Evolutionary conservation across 2,113 vertebrate species (phyloP).

Genomic region (Gopherus evgoodei): DNA sequence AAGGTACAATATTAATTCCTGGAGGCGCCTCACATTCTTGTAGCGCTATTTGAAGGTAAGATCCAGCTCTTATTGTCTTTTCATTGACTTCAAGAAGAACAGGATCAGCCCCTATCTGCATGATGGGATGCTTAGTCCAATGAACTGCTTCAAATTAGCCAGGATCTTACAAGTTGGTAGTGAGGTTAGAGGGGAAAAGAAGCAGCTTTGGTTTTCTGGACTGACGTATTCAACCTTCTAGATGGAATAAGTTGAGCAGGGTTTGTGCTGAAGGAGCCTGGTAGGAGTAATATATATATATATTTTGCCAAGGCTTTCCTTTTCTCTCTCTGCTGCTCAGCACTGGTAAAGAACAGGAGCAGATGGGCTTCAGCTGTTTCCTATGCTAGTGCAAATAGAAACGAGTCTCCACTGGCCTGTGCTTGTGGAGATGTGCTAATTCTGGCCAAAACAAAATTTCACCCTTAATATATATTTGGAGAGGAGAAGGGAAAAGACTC

Average conservation of each 20-base stretch:
- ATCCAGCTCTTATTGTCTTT: background rate
- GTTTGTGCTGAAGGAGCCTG: background rate
- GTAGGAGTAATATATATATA: background rate
- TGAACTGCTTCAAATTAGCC: background rate
- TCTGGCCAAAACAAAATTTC: background rate
- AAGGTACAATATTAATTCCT: background rate
- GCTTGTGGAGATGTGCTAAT: background rate
- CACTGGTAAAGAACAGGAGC: background rate
- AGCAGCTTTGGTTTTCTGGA: background rate
- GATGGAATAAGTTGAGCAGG: background rate
- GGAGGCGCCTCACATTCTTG: background rate
- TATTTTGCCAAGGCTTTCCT: background rate
- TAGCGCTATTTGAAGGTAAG: background rate
- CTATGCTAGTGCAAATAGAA: background rate
- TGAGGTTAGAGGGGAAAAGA: background rate
- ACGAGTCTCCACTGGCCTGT: background rate
- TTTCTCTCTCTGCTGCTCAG: background rate
- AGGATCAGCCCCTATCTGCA: background rate
- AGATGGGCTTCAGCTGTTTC: background rate
- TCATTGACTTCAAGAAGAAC: background rate
- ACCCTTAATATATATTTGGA: background rate
- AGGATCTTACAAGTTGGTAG: background rate
- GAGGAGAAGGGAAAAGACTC: background rate
- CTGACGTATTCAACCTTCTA: background rate
- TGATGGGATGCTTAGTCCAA: background rate